Conservation (phyloP, 2,113 vertebrate genomes). For the Odontesthes bonariensis region DNA sequence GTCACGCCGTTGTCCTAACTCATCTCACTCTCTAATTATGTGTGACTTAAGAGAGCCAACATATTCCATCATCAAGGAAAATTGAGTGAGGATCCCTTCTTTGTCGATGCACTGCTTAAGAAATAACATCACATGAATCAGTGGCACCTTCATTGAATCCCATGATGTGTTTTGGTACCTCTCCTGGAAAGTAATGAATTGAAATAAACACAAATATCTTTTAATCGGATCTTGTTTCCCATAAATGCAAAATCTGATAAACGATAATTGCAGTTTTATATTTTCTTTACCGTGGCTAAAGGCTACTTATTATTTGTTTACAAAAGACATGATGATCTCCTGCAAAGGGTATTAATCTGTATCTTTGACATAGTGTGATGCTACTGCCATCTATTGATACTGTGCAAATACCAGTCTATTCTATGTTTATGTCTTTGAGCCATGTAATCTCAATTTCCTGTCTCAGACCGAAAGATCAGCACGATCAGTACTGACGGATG, state of each 20-base stretch:
- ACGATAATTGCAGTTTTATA: slow-evolving; percentile 46
- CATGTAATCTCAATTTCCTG: neutral
- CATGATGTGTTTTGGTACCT: neutral
- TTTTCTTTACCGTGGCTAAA: slow-evolving; percentile 51
- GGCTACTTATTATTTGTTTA: slow-evolving; percentile 41
- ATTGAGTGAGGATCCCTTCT: slow-evolving; percentile 30
- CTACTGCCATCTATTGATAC: slow-evolving; percentile 78
- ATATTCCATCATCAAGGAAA: slow-evolving; percentile 30
- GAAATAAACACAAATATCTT: slow-evolving; percentile 43
- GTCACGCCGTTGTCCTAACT: slow-evolving; percentile 51
- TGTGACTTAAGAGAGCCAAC: slow-evolving; percentile 33
- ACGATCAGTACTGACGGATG: neutral
- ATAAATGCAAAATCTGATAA: slow-evolving; percentile 37
- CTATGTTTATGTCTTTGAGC: neutral
- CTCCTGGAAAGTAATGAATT: slow-evolving; percentile 27
- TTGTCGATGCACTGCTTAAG: slow-evolving; percentile 37
- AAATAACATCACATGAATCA: slow-evolving; percentile 39
- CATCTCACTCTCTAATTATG: slow-evolving; percentile 62
- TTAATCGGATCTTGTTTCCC: slow-evolving; percentile 24
- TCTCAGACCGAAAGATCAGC: neutral
- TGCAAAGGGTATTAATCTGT: slow-evolving; percentile 39
- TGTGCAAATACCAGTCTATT: neutral
- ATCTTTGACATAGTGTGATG: slow-evolving; percentile 45
- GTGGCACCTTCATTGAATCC: slow-evolving; percentile 27
- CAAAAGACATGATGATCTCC: slow-evolving; percentile 20